Conservation (phyloP, 1,140 invertebrate genomes). For the fruit fly (Drosophila melanogaster) region Release_6_plus_ISO1_MT NT_033777.3:12612501-12613000, state of each 20-base stretch:
- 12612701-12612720: neutral
- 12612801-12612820: too few species aligned
- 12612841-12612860: constrained; percentile 56
- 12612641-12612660: constrained; percentile 49
- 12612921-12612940: constrained; percentile 68
- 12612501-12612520: constrained; percentile 7
- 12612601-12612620: constrained; percentile 76
- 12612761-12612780: constrained; percentile 70
- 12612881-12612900: constrained; percentile 77
- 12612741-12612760: constrained; percentile 70
- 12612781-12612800: neutral
- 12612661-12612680: neutral
- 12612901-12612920: constrained; percentile 71
- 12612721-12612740: constrained; percentile 1
- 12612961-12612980: constrained; percentile 63
- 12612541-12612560: constrained; percentile 57
- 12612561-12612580: constrained; percentile 75
- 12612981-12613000: constrained; percentile 70
- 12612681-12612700: constrained; percentile 8
- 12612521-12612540: neutral
- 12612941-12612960: constrained; percentile 76
- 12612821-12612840: too few species aligned
- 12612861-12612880: constrained; percentile 82
- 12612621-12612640: constrained; percentile 82
- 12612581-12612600: constrained; percentile 50